Conservation (phyloP, 2,888 invertebrate genomes). For the Stenoptilia bipunctidactyla region DNA sequence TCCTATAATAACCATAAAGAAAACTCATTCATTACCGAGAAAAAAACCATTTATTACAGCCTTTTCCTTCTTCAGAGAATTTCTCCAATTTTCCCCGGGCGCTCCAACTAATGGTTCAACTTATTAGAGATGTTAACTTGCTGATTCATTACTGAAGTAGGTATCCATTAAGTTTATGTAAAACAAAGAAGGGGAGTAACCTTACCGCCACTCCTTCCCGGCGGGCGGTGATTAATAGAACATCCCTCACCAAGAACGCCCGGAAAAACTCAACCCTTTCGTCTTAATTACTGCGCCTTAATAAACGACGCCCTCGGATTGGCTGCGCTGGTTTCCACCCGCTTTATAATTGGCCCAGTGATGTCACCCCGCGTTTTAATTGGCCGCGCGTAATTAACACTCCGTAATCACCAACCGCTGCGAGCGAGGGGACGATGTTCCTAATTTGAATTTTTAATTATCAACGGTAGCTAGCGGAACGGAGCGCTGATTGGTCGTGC, state of each 20-base stretch:
- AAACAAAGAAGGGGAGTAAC: slow-evolving; percentile 28
- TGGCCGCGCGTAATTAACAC: slow-evolving; percentile 65
- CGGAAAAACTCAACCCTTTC: slow-evolving; percentile 68
- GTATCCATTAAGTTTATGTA: slow-evolving; percentile 8
- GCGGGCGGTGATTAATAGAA: slow-evolving; percentile 50
- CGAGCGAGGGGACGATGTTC: slow-evolving; percentile 47
- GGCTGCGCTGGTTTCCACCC: slow-evolving; percentile 28
- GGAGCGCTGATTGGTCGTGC: slow-evolving; percentile 43
- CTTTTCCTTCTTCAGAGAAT: no score
- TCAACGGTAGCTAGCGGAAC: slow-evolving; percentile 23
- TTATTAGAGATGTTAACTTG: not conserved
- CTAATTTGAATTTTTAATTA: slow-evolving; percentile 71
- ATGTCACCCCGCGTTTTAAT: slow-evolving; percentile 58
- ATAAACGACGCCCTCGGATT: slow-evolving; percentile 49
- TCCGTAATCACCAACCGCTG: slow-evolving; percentile 56
- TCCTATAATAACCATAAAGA: no score
- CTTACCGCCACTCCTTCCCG: slow-evolving; percentile 30
- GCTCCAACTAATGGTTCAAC: not conserved
- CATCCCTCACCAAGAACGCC: slow-evolving; percentile 40
- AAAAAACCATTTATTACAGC: no score
- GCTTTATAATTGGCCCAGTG: slow-evolving; percentile 59
- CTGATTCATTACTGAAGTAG: slow-evolving; percentile 1
- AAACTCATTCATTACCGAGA: no score
- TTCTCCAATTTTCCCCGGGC: no score
- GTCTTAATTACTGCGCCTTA: slow-evolving; percentile 68